Percentiles rank a stretch among this genome's conserved stretches.
phyloP scores from a whole-genome alignment of 2,113 vertebrate genomes.

The Anhinga anhinga region DNA sequence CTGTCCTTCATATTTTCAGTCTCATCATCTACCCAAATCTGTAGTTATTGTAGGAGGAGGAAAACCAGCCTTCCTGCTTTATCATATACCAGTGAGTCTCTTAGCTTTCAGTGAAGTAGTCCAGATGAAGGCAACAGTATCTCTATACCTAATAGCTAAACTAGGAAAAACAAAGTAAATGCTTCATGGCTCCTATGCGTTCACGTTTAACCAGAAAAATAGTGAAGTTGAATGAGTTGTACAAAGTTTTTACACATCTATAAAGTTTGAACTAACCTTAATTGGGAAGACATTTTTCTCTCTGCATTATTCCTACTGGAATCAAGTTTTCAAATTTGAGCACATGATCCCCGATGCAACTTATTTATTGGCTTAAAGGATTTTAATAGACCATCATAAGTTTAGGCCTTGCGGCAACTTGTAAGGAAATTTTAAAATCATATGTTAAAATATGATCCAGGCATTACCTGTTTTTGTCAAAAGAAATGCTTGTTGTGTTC shows the following conservation, averaged over 20 bases:
- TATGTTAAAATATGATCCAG: neutral
- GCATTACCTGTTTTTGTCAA: neutral
- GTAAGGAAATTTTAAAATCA: neutral
- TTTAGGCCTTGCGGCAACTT: neutral
- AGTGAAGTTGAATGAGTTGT: neutral
- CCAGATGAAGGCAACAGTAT: neutral
- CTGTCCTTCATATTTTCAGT: neutral
- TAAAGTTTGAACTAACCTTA: neutral
- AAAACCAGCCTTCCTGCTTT: constrained; percentile 10
- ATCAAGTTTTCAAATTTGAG: neutral
- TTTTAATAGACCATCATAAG: neutral
- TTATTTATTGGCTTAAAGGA: neutral
- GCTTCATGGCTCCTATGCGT: neutral
- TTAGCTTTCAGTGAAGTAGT: neutral
- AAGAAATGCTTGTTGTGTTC: neutral
- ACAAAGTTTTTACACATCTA: neutral
- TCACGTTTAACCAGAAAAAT: neutral
- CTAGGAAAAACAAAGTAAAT: neutral
- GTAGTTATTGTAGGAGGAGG: neutral
- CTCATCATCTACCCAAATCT: neutral
- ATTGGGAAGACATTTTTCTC: neutral
- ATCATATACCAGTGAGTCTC: neutral
- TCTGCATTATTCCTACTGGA: neutral
- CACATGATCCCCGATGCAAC: rapidly evolving
- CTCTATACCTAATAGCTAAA: neutral